Percentiles rank a stretch among this genome's conserved stretches.
Evolutionary conservation across 1,140 invertebrate genomes (phyloP).

Genomic region (Rhagoletis pomonella): DNA sequence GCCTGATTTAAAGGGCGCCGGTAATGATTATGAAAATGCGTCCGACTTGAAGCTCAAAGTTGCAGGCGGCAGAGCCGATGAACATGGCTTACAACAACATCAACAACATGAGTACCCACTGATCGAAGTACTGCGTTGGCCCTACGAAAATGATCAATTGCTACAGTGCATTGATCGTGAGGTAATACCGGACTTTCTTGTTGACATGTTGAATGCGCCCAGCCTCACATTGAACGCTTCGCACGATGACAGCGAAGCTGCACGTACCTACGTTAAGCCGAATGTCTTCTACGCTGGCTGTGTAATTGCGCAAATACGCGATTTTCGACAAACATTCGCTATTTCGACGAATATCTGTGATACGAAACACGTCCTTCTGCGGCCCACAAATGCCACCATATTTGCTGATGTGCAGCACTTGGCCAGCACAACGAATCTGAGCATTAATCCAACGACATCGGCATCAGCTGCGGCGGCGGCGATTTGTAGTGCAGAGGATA

Average conservation of each 20-base stretch:
- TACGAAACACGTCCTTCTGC: slow-evolving; percentile 89
- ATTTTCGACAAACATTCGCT: slow-evolving; percentile 87
- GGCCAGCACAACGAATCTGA: slow-evolving; percentile 58
- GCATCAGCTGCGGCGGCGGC: slow-evolving; percentile 1
- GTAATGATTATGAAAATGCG: background rate
- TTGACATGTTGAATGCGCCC: slow-evolving; percentile 88
- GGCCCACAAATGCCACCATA: slow-evolving; percentile 89
- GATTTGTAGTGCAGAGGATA: slow-evolving; percentile 83
- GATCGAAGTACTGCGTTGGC: slow-evolving; percentile 84
- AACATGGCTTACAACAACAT: too few species aligned
- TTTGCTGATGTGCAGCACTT: slow-evolving; percentile 71
- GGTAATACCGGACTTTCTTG: slow-evolving; percentile 88
- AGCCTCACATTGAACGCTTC: slow-evolving; percentile 74
- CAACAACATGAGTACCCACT: slow-evolving; percentile 76
- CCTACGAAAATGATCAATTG: slow-evolving; percentile 85
- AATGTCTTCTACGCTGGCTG: slow-evolving; percentile 93
- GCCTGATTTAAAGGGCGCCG: slow-evolving; percentile 55
- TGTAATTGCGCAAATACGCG: slow-evolving; percentile 92
- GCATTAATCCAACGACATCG: slow-evolving; percentile 9
- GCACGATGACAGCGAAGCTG: slow-evolving; percentile 64
- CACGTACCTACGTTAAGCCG: slow-evolving; percentile 74
- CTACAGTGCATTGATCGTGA: slow-evolving; percentile 88
- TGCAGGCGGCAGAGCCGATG: slow-evolving; percentile 12
- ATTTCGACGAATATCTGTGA: slow-evolving; percentile 81
- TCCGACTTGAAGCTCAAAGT: slow-evolving; percentile 8